Evolutionary conservation across 2,797 vertebrate species (phyloP).

Genomic region (Gastrophryne carolinensis): DNA sequence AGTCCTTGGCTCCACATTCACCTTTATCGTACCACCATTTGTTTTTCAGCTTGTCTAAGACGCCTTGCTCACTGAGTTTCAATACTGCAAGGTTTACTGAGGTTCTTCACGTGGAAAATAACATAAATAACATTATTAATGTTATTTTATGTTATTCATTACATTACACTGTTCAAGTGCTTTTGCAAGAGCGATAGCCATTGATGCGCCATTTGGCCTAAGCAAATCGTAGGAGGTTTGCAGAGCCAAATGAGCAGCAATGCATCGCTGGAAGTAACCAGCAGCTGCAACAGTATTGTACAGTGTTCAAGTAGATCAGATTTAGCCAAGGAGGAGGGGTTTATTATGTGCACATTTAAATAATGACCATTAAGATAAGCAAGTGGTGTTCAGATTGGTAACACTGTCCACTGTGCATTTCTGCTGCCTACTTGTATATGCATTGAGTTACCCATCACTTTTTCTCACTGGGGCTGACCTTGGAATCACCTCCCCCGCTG

Average conservation of each 20-base stretch:
- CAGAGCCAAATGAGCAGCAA: conserved; percentile 99
- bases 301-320: conserved; percentile 48
- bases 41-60: conserved; percentile 99
- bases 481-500: conserved; percentile 99
- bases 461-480: conserved; percentile 99
- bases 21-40: conserved; percentile 99
- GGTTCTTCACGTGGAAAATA: conserved; percentile 99
- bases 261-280: conserved; percentile 99
- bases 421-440: conserved; percentile 98
- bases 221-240: conserved; percentile 94
- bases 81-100: conserved; percentile 99
- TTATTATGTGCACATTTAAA: not conserved
- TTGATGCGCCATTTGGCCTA: conserved; percentile 99
- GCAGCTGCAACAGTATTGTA: conserved; percentile 84
- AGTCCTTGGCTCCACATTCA: conserved; percentile 93
- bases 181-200: conserved; percentile 92
- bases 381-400: conserved; percentile 52
- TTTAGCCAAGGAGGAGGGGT: not conserved
- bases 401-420: conserved; percentile 86
- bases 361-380: not conserved
- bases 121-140: conserved; percentile 99
- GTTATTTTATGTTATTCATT: conserved; percentile 99
- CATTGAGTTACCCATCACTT: conserved; percentile 99
- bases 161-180: conserved; percentile 96
- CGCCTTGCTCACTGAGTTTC: conserved; percentile 99